Base-by-base conservation (phyloP, 2,797 vertebrate genomes). In the Takifugu ocellatus region DNA sequence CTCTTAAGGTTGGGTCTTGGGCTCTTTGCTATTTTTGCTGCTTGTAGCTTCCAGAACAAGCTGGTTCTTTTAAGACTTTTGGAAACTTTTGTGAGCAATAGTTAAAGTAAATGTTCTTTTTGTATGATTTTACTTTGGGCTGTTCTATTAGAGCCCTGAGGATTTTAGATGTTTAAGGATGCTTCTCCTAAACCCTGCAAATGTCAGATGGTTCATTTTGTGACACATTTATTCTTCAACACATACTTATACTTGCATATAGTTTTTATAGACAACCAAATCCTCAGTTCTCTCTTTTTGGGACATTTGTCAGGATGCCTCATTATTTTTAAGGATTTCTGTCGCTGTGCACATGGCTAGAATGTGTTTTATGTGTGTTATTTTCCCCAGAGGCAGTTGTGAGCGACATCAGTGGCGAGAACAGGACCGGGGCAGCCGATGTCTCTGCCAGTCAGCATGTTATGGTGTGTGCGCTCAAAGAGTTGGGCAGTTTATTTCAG, bases 391-490 rank as follows among this genome's bases (percentile, higher is more conserved):
- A 99, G 84, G 92, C 95, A 0, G 96, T 98, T 21, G 93, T 98
- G 84, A 99, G 95, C 56, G 97, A 99, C 70, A 88, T 94, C 36
- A 97, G 93, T 47, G 92, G 92, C 21, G 97, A 99, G 82, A 98
- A 95, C 80, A 97, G 96, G 71, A 90, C 93, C 0, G 96, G 94
- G 15, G 91, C 94, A 11, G 93, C 94, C 0, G 97, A 99, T 51
- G 93, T 99, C 5, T 95, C 96, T 17, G 95, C 97, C 61, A 98
- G 94, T 83, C 97, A 99, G 82, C 97, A 99, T 0, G 94, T 98
- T 25, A 98, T 99, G 97, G 97, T 99, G 68, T 99, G 97, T 46
- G 97, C 97, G 3, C 92, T 99, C 1, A 95, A 98, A 70, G 97
- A 99, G 58, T 91, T 99, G 17, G 96, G 97, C 48, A 98, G 97